phyloP scores from a whole-genome alignment of 2,888 invertebrate genomes.

The Pocota personata region DNA sequence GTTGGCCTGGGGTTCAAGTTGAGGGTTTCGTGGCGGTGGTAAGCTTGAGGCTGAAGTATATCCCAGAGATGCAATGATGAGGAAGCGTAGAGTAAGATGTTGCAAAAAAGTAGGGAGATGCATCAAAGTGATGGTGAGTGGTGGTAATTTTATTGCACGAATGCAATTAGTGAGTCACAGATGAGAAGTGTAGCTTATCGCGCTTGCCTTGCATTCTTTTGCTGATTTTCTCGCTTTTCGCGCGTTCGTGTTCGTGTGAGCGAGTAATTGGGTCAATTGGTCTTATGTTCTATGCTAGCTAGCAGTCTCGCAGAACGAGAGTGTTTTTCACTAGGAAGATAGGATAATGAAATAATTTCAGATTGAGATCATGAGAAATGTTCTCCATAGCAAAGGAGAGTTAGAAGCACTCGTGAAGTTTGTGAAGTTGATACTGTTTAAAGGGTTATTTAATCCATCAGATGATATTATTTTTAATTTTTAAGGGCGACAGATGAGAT shows the following conservation, averaged over 20 bases:
- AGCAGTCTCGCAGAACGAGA: constrained; percentile 18
- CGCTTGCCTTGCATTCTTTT: constrained; percentile 30
- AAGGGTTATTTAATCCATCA: constrained; percentile 4
- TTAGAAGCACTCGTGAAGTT: not conserved
- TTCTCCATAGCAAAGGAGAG: not conserved
- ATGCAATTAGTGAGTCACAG: constrained; percentile 62
- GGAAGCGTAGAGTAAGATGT: constrained; percentile 36
- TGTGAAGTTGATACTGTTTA: not conserved
- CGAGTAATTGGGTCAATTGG: constrained; percentile 68
- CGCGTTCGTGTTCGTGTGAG: constrained; percentile 19
- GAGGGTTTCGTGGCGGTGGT: not conserved
- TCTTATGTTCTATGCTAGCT: constrained; percentile 22
- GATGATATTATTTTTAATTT: not conserved
- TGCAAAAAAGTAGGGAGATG: constrained; percentile 5
- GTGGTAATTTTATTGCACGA: constrained; percentile 68
- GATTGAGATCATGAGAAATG: constrained; percentile 37
- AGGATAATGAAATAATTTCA: constrained; percentile 67
- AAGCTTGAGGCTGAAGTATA: not conserved
- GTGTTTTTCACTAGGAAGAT: constrained; percentile 19
- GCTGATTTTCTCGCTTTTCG: constrained; percentile 44
- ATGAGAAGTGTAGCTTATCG: constrained; percentile 5
- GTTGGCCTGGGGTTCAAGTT: constrained; percentile 24
- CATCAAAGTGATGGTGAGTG: constrained; percentile 13
- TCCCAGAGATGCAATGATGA: constrained; percentile 30
- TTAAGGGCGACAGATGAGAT: not conserved